Evolutionary conservation across 2,113 vertebrate genomes (phyloP), one percentile per base, ranked within the genome.

Genomic region (Callospermophilus lateralis): DNA sequence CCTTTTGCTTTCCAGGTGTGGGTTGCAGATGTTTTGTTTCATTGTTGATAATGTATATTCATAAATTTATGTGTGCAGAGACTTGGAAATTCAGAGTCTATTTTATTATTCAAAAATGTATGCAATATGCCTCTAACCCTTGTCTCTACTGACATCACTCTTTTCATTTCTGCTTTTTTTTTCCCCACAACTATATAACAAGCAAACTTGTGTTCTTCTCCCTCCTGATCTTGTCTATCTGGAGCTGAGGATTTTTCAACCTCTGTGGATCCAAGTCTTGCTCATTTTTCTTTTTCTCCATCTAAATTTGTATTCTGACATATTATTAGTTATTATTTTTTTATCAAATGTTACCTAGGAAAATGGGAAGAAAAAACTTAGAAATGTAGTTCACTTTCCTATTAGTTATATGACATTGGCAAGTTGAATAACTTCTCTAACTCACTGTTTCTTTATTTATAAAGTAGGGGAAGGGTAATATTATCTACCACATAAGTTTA

Each of bases 51-150:
- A 86, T 80, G 77, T 63, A 5, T 67, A 96, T 88, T 90, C 84
- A 94, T 80, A 96, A 95, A 96, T 79, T 93, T 53, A 42, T 65
- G 32, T 45, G 48, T 73, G 55, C 61, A 96, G 76, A 95, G 30
- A 76, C 30, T 53, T 92, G 68, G 96, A 94, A 89, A 58, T 89
- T 79, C 89, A 45, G 11, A 81, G 77, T 8, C 34, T 89, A 45
- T 80, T 96, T 84, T 76, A 96, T 80, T 87, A 84, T 95, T 95
- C 93, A 96, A 95, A 45, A 96, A 92, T 80, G 48, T 32, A 92
- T 51, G 26, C 84, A 73, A 15, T 48, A 39, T 53, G 39, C 84
- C 77, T 96, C 34, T 77, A 86, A 79, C n/a, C 20, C 53, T 89
- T 45, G 0, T 65, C 53, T 93, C 61, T 45, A 58, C 15, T 17